Base-by-base conservation (phyloP, 1,140 invertebrate genomes). In the Frieseomelitta varia region DNA sequence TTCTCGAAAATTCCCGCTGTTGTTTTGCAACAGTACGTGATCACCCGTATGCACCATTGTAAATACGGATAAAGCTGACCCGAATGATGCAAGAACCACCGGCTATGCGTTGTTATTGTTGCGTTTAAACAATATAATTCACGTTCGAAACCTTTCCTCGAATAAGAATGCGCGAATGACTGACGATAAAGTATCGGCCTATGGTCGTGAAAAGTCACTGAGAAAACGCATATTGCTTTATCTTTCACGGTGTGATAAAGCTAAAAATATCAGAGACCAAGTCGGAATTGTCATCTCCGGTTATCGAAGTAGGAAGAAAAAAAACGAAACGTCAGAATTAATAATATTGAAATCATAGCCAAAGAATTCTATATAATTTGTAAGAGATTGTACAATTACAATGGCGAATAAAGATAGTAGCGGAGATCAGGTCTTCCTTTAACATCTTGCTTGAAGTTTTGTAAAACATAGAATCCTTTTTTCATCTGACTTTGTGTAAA, bases 41-140 rank as follows among this genome's bases (percentile, higher is more conserved):
- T 61, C 81, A 51, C 75, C 81, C 65, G 81, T 83, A 79, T 71
- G 75, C 67, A 17, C 39, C 65, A 47, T 27, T 79, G 81, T 77
- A 79, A 83, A 83, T 83, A 78, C 81, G 81, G 65, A 71, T 83
- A 78, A 78, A 83, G 65, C 34, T 79, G 75, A 83, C 81, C 75
- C 67, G 67, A 83, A 83, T 78, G 74, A 83, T 83, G 81, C 55
- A 83, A 83, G 61, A 53, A 24, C n/a, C n/a, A 15, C 14, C 30
- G 21, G 51, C 61, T 68, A n/a, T 17, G 80, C 39, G n/a, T 82
- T 68, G 21, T 78, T 78, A 55, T 83, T 69, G 55, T 56, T 78
- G 65, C 65, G 81, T 69, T 79, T 34, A 71, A 79, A 71, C 81
- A 79, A 68, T 68, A 53, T 63, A 55, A 63, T 74, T 63, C 27